A percentile compares a stretch with the other conserved stretches of the same genome.
Evolutionary conservation across 2,113 vertebrate species (phyloP).

Genomic region (Notiomystis cincta): DNA sequence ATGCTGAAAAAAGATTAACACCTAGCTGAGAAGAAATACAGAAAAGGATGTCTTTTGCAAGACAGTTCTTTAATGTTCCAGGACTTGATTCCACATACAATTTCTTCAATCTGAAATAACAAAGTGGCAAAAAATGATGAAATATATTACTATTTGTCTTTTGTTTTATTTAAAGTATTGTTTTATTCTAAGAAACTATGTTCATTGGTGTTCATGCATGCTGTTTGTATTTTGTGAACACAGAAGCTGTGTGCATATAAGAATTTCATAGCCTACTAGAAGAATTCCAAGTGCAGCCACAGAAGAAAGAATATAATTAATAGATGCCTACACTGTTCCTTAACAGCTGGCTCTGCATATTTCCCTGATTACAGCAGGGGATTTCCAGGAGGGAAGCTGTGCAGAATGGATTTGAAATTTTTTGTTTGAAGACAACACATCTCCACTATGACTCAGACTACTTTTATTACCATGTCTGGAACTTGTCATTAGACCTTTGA

Average conservation of each 20-base stretch:
- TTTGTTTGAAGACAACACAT: slow-evolving; percentile 7
- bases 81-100: neutral
- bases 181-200: neutral
- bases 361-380: neutral
- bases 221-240: neutral
- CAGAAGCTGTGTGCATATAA: neutral
- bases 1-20: neutral
- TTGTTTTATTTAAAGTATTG: neutral
- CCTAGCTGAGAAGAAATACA: neutral
- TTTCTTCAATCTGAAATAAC: neutral
- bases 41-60: neutral
- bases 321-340: neutral
- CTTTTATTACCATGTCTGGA: slow-evolving; percentile 15
- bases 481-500: slow-evolving; percentile 22
- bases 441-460: neutral
- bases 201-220: neutral
- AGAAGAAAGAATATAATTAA: neutral
- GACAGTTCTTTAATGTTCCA: neutral
- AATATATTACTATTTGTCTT: neutral
- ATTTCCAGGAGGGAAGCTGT: neutral
- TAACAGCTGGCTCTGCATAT: slow-evolving; percentile 3
- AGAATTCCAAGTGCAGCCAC: neutral
- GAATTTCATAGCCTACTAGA: neutral
- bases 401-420: neutral
- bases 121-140: neutral